Conservation (phyloP, 2,797 vertebrate genomes). For the Anniella stebbinsi region DNA sequence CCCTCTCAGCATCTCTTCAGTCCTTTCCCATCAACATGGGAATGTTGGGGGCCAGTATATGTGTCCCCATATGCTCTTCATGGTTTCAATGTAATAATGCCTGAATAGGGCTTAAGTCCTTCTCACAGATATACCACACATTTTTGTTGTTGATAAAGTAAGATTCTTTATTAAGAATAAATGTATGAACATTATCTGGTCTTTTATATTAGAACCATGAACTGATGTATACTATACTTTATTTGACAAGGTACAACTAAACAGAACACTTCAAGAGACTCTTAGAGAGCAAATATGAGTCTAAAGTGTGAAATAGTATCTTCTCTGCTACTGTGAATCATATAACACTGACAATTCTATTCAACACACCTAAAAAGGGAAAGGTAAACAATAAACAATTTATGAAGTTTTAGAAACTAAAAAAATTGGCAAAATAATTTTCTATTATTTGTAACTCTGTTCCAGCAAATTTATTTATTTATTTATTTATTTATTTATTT, state of each 20-base stretch:
- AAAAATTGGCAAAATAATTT: constrained; percentile 7
- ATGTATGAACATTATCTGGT: not conserved
- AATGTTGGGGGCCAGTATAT: too few species aligned
- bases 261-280: constrained; percentile 37
- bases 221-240: not conserved
- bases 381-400: constrained; percentile 13
- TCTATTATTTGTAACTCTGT: constrained; percentile 22
- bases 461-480: too few species aligned
- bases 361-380: not conserved
- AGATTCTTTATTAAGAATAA: too few species aligned
- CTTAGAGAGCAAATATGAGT: constrained; percentile 4
- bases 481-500: too few species aligned
- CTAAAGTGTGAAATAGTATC: constrained; percentile 39
- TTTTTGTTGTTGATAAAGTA: too few species aligned
- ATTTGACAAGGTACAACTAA: constrained; percentile 25
- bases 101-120: too few species aligned
- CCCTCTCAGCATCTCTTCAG: too few species aligned
- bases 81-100: too few species aligned
- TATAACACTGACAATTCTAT: constrained; percentile 42
- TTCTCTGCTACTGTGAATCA: constrained; percentile 46
- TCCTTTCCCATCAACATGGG: too few species aligned
- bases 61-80: too few species aligned
- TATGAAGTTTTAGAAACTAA: constrained; percentile 21
- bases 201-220: constrained; percentile 24
- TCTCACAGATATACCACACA: too few species aligned